These are phyloP conservation scores for Mimachlamys varia DNA, from an alignment of 2,888 invertebrate species.

Conservation along the genomic window DNA sequence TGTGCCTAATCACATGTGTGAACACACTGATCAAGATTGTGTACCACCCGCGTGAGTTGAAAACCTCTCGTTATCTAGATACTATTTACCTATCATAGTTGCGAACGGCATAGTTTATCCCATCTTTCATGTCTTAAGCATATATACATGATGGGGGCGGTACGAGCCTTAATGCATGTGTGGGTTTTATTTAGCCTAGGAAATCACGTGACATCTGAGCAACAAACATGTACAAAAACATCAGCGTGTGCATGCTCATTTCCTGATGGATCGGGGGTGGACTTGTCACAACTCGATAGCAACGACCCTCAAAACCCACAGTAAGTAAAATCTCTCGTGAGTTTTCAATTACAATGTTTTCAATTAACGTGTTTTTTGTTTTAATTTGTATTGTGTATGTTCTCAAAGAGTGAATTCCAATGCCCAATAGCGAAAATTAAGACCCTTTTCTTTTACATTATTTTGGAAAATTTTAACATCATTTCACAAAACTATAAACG, in stretches of 20 bases:
- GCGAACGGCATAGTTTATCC: not conserved
- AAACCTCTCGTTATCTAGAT: not conserved
- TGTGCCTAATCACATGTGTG: not conserved
- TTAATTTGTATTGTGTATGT: too few species aligned
- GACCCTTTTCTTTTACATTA: too few species aligned
- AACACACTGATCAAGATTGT: not conserved
- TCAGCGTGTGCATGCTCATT: conserved; percentile 42
- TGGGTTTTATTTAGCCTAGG: not conserved
- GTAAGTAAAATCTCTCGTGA: not conserved
- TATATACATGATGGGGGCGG: not conserved
- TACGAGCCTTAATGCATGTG: not conserved
- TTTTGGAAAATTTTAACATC: too few species aligned
- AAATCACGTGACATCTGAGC: not conserved
- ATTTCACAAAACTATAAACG: too few species aligned
- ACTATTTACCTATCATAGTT: not conserved
- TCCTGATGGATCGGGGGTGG: conserved; percentile 36
- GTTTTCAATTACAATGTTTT: not conserved
- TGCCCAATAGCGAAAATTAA: too few species aligned
- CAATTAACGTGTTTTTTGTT: too few species aligned
- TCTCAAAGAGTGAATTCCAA: too few species aligned
- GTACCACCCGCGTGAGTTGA: not conserved
- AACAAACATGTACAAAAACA: conserved; percentile 36
- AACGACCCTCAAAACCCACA: conserved; percentile 32
- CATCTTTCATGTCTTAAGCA: not conserved
- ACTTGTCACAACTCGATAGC: conserved; percentile 39